These are phyloP conservation scores for Galleria mellonella DNA, from an alignment of 1,140 invertebrate genomes.

Conservation along the genomic window DNA sequence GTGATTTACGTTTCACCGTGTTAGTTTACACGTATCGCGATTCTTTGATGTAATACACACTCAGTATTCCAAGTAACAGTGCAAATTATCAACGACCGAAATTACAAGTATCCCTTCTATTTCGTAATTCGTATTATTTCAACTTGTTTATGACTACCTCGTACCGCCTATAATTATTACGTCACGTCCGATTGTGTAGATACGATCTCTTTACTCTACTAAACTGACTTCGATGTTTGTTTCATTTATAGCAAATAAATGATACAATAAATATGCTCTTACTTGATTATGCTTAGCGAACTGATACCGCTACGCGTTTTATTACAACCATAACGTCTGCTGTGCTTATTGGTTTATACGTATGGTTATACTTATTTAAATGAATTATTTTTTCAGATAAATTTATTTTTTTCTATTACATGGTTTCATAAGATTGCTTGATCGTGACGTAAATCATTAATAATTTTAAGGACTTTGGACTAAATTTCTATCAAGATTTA, in stretches of 20 bases:
- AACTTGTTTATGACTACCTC: slow-evolving; percentile 22
- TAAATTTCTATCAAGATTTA: no score
- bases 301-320: slow-evolving; percentile 5
- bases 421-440: no score
- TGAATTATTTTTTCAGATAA: no score
- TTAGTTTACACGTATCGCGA: slow-evolving; percentile 19
- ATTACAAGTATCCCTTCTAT: slow-evolving; percentile 22
- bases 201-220: slow-evolving; percentile 6
- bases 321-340: slow-evolving; percentile 3
- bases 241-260: neutral
- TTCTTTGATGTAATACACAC: slow-evolving; percentile 13
- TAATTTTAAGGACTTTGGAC: no score
- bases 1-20: slow-evolving; percentile 22
- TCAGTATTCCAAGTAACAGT: slow-evolving; percentile 25
- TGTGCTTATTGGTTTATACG: slow-evolving; percentile 3
- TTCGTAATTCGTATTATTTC: slow-evolving; percentile 33
- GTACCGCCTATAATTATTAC: slow-evolving; percentile 20
- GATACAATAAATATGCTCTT: slow-evolving; percentile 5
- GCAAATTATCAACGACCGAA: slow-evolving; percentile 17
- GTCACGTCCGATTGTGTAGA: slow-evolving; percentile 16
- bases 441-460: no score
- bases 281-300: slow-evolving; percentile 20
- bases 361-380: no score
- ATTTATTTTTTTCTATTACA: no score
- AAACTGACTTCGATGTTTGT: slow-evolving; percentile 11